These are phyloP conservation scores for Premnoplex brunnescens DNA, from an alignment of 2,797 vertebrate species.

Conservation along the genomic window DNA sequence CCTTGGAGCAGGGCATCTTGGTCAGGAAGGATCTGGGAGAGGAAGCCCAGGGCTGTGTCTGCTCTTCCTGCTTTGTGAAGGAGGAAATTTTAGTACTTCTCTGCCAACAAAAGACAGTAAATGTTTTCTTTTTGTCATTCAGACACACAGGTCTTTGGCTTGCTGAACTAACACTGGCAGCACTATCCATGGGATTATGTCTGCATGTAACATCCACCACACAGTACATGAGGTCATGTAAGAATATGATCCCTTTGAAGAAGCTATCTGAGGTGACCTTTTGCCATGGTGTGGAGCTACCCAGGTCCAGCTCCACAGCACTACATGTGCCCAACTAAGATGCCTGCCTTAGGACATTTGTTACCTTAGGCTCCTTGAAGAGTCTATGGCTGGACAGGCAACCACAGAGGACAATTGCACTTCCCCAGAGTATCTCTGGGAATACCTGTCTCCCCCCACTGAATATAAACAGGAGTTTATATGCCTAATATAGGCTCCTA, in stretches of 20 bases:
- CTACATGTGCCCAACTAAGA: too few relatives aligned
- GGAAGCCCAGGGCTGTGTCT: constrained; percentile 48
- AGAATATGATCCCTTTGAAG: background rate
- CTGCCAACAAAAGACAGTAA: constrained; percentile 45
- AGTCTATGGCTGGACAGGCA: background rate
- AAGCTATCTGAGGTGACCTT: background rate
- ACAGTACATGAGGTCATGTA: background rate
- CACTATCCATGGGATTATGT: background rate
- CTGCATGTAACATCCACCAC: background rate
- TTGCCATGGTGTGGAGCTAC: background rate
- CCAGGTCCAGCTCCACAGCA: background rate
- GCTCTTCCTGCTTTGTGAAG: constrained; percentile 13
- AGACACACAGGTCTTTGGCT: background rate
- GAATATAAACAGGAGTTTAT: background rate
- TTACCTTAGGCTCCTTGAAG: background rate
- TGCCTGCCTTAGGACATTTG: background rate
- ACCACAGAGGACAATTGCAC: background rate
- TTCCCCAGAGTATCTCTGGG: background rate
- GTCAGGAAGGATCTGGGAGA: constrained; percentile 58
- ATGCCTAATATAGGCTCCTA: background rate
- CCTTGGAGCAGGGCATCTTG: constrained; percentile 23
- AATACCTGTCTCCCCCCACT: fast-evolving
- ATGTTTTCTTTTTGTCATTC: background rate
- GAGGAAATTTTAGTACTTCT: constrained; percentile 40
- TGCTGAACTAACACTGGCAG: background rate